Percentiles rank a stretch among this genome's conserved stretches.
Conservation (phyloP, 2,888 invertebrate genomes). For the Philonicus albiceps region DNA sequence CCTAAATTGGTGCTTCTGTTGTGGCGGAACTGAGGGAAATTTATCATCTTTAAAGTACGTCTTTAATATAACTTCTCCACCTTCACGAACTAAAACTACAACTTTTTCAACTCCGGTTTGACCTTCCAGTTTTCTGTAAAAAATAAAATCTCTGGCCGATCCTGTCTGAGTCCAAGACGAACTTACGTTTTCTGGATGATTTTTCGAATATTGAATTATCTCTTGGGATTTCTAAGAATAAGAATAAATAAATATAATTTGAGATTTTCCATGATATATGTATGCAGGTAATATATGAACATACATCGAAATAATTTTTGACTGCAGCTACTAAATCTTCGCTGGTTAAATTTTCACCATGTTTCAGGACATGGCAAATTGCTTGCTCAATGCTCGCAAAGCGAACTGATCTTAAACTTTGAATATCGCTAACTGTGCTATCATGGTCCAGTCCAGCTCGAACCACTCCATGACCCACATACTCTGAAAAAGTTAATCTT, state of each 20-base stretch:
- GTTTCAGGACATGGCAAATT: conserved; percentile 6
- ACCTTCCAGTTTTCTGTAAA: background rate
- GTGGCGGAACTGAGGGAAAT: background rate
- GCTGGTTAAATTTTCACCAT: background rate
- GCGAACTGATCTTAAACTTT: background rate
- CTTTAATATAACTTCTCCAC: background rate
- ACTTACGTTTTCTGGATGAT: background rate
- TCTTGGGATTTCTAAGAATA: background rate
- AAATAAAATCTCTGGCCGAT: background rate
- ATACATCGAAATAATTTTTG: background rate
- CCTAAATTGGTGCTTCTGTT: background rate
- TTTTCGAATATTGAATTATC: background rate
- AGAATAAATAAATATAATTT: background rate
- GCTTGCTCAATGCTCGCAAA: conserved; percentile 16
- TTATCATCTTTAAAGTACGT: background rate
- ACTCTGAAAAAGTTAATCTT: background rate
- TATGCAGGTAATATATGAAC: too few relatives aligned
- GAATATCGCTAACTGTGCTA: background rate
- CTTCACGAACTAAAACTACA: background rate
- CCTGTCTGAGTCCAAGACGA: conserved; percentile 8
- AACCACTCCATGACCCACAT: background rate
- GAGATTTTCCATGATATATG: background rate
- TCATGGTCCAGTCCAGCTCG: background rate
- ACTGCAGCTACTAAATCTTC: background rate
- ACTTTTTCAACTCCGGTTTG: background rate